These are phyloP conservation scores for Leptinotarsa juncta DNA, from an alignment of 2,888 invertebrate genomes.

Conservation along the genomic window DNA sequence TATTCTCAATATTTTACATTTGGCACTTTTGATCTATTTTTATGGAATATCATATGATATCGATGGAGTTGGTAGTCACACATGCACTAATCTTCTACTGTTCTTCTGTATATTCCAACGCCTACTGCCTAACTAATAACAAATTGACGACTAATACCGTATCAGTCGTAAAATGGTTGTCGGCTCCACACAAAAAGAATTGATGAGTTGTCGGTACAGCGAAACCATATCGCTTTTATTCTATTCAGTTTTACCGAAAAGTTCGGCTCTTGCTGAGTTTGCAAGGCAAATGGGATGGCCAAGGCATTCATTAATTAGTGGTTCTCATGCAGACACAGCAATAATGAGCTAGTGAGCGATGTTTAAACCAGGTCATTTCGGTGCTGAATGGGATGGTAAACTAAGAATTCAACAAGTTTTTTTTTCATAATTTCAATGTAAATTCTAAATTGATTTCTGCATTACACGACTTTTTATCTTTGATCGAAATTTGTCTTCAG, in stretches of 20 bases:
- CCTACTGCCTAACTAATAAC: background rate
- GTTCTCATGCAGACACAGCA: background rate
- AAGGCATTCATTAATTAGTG: slow-evolving; percentile 17
- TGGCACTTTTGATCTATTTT: too few species aligned
- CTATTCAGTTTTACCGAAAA: slow-evolving; percentile 1
- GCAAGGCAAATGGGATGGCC: slow-evolving; percentile 16
- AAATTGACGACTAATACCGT: background rate
- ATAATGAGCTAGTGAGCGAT: too few species aligned
- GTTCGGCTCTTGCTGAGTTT: slow-evolving; percentile 12
- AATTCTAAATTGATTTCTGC: too few species aligned
- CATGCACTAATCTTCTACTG: background rate
- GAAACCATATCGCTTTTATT: slow-evolving; percentile 6
- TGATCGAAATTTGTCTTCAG: too few species aligned
- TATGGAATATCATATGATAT: too few species aligned
- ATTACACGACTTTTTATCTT: too few species aligned
- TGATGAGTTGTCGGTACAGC: slow-evolving; percentile 10
- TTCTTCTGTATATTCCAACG: background rate
- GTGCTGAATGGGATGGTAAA: too few species aligned
- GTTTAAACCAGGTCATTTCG: too few species aligned
- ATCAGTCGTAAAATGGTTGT: slow-evolving; percentile 1
- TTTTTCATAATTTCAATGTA: too few species aligned
- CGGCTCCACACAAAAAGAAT: slow-evolving; percentile 2
- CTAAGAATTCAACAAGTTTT: too few species aligned
- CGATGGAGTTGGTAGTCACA: background rate
- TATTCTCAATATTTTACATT: too few species aligned